These are phyloP conservation scores for Drosophila pseudotalamancana DNA, from an alignment of 2,888 invertebrate genomes.

Conservation along the genomic window DNA sequence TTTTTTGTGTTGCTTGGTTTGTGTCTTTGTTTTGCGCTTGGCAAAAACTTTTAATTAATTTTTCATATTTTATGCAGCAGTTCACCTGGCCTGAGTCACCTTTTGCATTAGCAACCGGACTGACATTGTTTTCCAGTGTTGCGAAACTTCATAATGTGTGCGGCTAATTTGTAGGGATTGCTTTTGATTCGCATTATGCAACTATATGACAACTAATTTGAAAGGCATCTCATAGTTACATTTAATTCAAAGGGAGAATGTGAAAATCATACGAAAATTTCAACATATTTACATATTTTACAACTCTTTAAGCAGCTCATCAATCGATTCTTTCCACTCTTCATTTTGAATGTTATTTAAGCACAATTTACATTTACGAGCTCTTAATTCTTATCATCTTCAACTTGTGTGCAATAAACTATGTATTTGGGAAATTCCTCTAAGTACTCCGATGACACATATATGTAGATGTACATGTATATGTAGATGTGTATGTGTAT, in stretches of 20 bases:
- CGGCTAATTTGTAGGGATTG: not conserved
- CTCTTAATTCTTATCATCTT: not conserved
- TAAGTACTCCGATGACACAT: not conserved
- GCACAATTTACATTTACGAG: not conserved
- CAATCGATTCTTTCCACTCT: not conserved
- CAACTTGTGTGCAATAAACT: not conserved
- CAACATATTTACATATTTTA: too few species aligned
- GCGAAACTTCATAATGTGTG: conserved; percentile 2
- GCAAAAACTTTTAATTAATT: conserved; percentile 75
- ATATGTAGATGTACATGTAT: not conserved
- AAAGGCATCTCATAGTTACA: not conserved
- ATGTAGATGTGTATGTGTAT: not conserved
- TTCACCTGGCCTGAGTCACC: conserved; percentile 19
- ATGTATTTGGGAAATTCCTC: conserved; percentile 6
- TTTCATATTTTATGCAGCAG: conserved; percentile 65
- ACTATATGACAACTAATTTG: not conserved
- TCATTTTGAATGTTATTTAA: not conserved
- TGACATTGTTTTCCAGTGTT: not conserved
- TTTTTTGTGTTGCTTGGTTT: conserved; percentile 29
- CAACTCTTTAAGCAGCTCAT: not conserved
- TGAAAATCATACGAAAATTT: too few species aligned
- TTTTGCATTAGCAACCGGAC: not conserved
- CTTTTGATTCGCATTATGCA: not conserved
- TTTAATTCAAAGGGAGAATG: too few species aligned
- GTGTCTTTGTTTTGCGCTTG: conserved; percentile 49